Base-by-base conservation (phyloP, 2,888 invertebrate genomes). In the Ctenicera cuprea region DNA sequence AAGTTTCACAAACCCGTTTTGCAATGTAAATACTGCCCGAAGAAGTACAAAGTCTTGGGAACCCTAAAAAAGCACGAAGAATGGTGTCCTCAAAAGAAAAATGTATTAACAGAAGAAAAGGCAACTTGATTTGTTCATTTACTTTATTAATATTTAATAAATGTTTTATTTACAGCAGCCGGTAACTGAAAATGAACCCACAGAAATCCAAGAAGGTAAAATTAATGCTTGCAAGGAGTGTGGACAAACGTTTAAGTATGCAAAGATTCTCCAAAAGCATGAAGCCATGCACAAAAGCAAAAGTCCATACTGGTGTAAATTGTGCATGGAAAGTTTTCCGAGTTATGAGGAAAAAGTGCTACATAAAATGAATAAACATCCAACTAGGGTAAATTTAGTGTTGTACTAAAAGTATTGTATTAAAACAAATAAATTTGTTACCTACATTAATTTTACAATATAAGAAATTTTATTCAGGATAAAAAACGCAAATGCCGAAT, bases 231-330 rank as follows among this genome's bases (percentile, higher is more conserved):
- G 79, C 48, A 65, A 62, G 14, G 52, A 64, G 38, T 79, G 79
- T 67, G 75, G 73, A 11, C 67, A 77, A 38, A 73, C 43, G 33
- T 81, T 78, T 54, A 76, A 77, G 48, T 74, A 77, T 68, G 43
- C 82, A 26, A 83, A 81, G 73, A 85, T 86, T n/a, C 85, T 87
- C 59, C 84, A 85, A 8, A 86, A 85, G 73, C 88, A 88, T 76
- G 82, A 85, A 33, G 83, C 84, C 37, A 84, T 86, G 59, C 88
- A 88, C 71, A 85, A 86, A 63, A 83, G 85, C 1, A 86, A 87
- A 3, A 87, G 86, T n/a, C 87, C 86, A 22, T 88, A 86, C 64
- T 75, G 80, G 20, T 88, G 88, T 63, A 84, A 84, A 52, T 82
- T 83, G 54, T 88, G 88, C 41, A 37, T 77, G 85, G 85, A 33